Evolutionary conservation across 2,797 vertebrate genomes (phyloP).

Genomic region (Rhabdomys pumilio): DNA sequence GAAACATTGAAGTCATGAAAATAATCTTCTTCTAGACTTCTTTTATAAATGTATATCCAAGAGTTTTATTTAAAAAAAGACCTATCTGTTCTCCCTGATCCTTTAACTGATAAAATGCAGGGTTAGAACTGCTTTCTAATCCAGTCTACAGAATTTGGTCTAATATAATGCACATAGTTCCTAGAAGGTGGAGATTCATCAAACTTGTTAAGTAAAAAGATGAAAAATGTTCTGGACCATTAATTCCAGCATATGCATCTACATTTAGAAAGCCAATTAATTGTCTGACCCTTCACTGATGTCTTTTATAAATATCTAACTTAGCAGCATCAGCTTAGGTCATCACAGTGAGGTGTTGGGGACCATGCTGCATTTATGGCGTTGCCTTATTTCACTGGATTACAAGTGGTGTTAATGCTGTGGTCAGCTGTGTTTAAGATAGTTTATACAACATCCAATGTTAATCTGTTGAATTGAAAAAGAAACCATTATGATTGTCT

Average conservation of each 20-base stretch:
- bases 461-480: slow-evolving; percentile 84
- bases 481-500: slow-evolving; percentile 83
- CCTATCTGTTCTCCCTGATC: slow-evolving; percentile 15
- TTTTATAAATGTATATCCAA: slow-evolving; percentile 33
- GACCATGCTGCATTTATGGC: slow-evolving; percentile 80
- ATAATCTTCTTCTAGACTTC: slow-evolving; percentile 28
- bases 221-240: slow-evolving; percentile 56
- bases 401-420: slow-evolving; percentile 86
- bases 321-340: slow-evolving; percentile 73
- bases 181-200: slow-evolving; percentile 54
- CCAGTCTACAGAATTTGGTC: slow-evolving; percentile 61
- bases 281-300: slow-evolving; percentile 76
- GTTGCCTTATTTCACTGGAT: slow-evolving; percentile 81
- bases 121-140: neutral
- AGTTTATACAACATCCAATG: slow-evolving; percentile 83
- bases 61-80: slow-evolving; percentile 48
- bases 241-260: slow-evolving; percentile 26
- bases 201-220: slow-evolving; percentile 53
- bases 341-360: slow-evolving; percentile 55
- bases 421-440: slow-evolving; percentile 86
- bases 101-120: slow-evolving; percentile 37
- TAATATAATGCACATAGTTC: neutral
- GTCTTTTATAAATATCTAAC: slow-evolving; percentile 84
- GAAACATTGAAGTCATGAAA: slow-evolving; percentile 10
- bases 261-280: slow-evolving; percentile 72